Conservation (phyloP, 2,797 vertebrate species). For the Gadopsis bispinosus region DNA sequence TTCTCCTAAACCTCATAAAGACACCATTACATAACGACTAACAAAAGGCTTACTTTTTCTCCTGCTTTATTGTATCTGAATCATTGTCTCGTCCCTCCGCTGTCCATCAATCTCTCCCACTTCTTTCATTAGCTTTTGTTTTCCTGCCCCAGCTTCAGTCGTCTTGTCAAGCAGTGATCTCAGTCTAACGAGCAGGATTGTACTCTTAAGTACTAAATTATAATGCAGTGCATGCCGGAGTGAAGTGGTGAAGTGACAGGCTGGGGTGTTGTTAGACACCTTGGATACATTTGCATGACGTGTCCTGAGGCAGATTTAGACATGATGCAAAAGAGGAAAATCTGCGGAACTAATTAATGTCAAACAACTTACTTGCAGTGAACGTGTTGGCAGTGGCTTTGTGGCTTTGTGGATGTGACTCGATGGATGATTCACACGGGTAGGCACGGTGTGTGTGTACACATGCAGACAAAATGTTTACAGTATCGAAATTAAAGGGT, state of each 20-base stretch:
- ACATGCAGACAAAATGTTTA: not conserved
- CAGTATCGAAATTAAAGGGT: not conserved
- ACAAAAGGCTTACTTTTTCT: constrained; percentile 34
- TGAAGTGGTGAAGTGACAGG: constrained; percentile 23
- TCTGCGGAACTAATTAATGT: constrained; percentile 26
- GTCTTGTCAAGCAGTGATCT: constrained; percentile 27
- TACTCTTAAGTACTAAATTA: constrained; percentile 27
- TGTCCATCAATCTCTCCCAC: constrained; percentile 52
- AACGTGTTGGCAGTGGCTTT: not conserved
- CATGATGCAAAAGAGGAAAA: not conserved
- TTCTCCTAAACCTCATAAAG: not conserved
- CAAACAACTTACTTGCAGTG: not conserved
- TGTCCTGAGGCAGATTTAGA: constrained; percentile 28
- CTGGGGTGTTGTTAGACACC: constrained; percentile 19
- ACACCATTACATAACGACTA: not conserved
- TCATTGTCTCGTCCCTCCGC: constrained; percentile 1
- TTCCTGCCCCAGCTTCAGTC: not conserved
- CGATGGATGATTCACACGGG: not conserved
- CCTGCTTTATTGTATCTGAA: constrained; percentile 1
- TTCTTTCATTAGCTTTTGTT: constrained; percentile 32
- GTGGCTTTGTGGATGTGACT: not conserved
- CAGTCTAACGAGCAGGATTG: not conserved
- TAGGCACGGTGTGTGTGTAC: not conserved
- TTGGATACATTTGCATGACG: constrained; percentile 3
- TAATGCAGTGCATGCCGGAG: constrained; percentile 7